Evolutionary conservation across 1,140 invertebrate species (phyloP).

Genomic region (Drosophila yakuba): DNA sequence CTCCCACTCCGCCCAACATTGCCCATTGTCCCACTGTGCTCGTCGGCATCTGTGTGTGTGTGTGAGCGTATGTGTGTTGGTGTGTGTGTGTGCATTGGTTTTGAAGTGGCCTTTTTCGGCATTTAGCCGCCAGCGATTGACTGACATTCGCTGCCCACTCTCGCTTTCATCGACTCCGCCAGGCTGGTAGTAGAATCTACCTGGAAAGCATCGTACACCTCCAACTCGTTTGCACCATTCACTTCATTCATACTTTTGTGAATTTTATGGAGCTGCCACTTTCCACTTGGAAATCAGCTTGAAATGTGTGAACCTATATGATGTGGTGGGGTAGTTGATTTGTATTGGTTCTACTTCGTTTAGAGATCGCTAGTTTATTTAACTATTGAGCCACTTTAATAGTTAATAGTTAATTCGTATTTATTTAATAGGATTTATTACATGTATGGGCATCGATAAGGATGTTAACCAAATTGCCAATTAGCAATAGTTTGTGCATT

Average conservation of each 20-base stretch:
- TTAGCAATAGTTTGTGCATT: slow-evolving; percentile 11
- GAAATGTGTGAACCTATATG: slow-evolving; percentile 6
- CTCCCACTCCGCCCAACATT: slow-evolving; percentile 17
- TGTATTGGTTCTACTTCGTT: not conserved
- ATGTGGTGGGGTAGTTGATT: not conserved
- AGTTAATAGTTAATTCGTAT: not conserved
- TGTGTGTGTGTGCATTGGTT: slow-evolving; percentile 13
- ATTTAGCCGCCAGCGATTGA: slow-evolving; percentile 22
- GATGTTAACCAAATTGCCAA: not conserved
- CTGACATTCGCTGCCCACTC: slow-evolving; percentile 65
- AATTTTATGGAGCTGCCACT: slow-evolving; percentile 34
- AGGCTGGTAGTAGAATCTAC: slow-evolving; percentile 51
- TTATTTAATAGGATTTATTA: not conserved
- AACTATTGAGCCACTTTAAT: too few relatives aligned
- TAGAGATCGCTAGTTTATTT: not conserved
- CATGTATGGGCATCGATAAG: not conserved
- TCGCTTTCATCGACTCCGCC: slow-evolving; percentile 65
- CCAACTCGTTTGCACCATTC: slow-evolving; percentile 17
- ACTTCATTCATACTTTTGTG: slow-evolving; percentile 45
- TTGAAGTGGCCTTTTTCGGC: slow-evolving; percentile 51
- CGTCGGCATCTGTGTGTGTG: slow-evolving; percentile 5
- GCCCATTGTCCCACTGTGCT: slow-evolving; percentile 44
- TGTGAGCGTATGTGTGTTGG: slow-evolving; percentile 2
- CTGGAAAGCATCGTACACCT: slow-evolving; percentile 37
- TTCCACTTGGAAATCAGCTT: slow-evolving; percentile 38